Percentiles rank a stretch among this genome's conserved stretches.
phyloP scores from a whole-genome alignment of 2,113 vertebrate species.

The Rhea pennata region DNA sequence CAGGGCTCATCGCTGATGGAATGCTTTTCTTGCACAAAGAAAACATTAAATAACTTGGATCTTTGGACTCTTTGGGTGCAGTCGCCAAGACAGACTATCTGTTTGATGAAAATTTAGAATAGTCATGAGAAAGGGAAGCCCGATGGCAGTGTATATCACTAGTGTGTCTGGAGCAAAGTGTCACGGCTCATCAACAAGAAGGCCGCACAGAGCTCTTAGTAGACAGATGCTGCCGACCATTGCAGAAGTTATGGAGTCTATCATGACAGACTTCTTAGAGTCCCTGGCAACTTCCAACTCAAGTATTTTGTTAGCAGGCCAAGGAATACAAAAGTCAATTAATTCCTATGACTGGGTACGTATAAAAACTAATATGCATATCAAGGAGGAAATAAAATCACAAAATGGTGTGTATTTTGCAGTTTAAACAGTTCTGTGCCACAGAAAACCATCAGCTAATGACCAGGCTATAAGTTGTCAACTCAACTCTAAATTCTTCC shows the following conservation, averaged over 20 bases:
- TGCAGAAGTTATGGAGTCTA: neutral
- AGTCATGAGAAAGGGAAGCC: neutral
- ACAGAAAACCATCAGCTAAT: neutral
- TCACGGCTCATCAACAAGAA: neutral
- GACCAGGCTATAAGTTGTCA: neutral
- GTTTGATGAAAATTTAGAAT: neutral
- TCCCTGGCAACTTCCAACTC: neutral
- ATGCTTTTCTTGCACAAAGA: neutral
- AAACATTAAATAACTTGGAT: neutral
- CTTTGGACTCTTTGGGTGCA: neutral
- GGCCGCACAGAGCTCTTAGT: neutral
- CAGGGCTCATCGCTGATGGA: neutral
- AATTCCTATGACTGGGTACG: neutral
- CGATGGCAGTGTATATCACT: neutral
- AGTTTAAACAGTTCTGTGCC: neutral
- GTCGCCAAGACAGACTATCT: neutral
- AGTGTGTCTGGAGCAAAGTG: neutral
- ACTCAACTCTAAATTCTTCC: neutral
- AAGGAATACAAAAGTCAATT: neutral
- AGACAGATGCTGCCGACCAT: neutral
- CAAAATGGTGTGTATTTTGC: neutral
- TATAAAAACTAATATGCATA: neutral
- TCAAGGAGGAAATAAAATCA: neutral
- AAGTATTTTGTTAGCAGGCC: conserved; percentile 3
- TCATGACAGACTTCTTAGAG: neutral